phyloP scores from a whole-genome alignment of 2,888 invertebrate species.

The Yponomeuta sedellus region DNA sequence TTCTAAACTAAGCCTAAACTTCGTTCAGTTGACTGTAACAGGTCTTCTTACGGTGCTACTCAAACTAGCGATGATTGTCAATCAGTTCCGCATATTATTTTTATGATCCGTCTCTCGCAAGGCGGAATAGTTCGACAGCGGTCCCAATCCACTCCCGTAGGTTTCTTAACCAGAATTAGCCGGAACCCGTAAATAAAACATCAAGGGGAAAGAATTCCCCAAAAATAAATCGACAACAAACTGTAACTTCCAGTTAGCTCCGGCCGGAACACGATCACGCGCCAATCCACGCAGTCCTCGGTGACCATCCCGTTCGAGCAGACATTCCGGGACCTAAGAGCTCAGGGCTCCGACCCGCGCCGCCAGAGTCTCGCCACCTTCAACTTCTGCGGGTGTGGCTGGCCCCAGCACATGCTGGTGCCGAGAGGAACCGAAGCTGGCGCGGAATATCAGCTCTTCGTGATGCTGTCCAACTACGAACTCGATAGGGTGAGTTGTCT shows the following conservation, averaged over 20 bases:
- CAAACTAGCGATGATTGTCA: no score
- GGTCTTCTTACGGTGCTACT: no score
- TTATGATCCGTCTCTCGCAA: no score
- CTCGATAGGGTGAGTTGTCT: constrained; percentile 49
- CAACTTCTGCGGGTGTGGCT: constrained; percentile 80
- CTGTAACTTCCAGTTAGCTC: constrained; percentile 63
- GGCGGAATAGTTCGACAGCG: no score
- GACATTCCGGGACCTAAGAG: constrained; percentile 73
- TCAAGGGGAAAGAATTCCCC: no score
- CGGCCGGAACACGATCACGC: constrained; percentile 73
- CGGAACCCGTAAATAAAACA: no score
- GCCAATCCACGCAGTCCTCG: constrained; percentile 77
- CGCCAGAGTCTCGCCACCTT: constrained; percentile 43
- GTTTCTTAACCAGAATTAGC: no score
- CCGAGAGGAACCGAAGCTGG: constrained; percentile 69
- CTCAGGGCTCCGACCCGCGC: constrained; percentile 39
- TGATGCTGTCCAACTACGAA: constrained; percentile 70
- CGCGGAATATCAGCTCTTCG: constrained; percentile 54
- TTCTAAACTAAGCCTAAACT: no score
- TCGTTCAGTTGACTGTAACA: no score
- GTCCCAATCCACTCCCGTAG: no score
- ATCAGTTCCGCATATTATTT: no score
- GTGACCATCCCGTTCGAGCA: constrained; percentile 77
- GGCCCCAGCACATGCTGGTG: constrained; percentile 77
- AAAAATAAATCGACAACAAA: no score